A percentile compares a stretch with the other conserved stretches of the same genome.
These are phyloP conservation scores for Lysiphlebus fabarum DNA, from an alignment of 1,140 invertebrate genomes.

Conservation along the genomic window DNA sequence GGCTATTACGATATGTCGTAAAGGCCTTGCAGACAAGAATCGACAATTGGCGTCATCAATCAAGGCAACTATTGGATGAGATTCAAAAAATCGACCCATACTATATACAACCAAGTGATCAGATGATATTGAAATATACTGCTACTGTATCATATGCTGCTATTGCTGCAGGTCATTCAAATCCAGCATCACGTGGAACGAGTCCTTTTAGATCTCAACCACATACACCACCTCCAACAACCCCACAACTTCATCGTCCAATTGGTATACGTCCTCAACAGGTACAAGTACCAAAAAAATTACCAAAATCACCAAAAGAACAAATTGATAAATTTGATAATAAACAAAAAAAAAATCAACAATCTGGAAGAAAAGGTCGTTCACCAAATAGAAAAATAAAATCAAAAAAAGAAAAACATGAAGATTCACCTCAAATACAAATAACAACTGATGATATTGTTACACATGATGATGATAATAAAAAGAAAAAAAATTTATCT, in stretches of 20 bases:
- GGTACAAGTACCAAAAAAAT: background rate
- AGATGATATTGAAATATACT: constrained; percentile 45
- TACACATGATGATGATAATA: background rate
- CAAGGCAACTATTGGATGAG: constrained; percentile 64
- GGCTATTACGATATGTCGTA: constrained; percentile 53
- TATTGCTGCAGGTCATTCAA: constrained; percentile 56
- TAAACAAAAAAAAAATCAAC: constrained; percentile 7
- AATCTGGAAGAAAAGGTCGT: constrained; percentile 34
- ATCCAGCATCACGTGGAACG: constrained; percentile 46
- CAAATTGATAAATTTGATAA: constrained; percentile 6
- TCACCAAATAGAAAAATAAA: constrained; percentile 38
- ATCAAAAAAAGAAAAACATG: constrained; percentile 6
- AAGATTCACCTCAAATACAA: constrained; percentile 24
- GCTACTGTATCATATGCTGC: constrained; percentile 58
- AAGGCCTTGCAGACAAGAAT: constrained; percentile 68
- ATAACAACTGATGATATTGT: constrained; percentile 6
- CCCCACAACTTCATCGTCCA: constrained; percentile 19
- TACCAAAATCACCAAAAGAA: constrained; percentile 4
- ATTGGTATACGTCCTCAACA: constrained; percentile 10
- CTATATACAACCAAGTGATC: constrained; percentile 54
- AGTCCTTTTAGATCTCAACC: constrained; percentile 42
- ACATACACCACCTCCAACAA: constrained; percentile 35
- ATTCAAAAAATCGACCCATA: constrained; percentile 73
- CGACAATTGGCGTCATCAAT: constrained; percentile 64
- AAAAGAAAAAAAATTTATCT: constrained; percentile 20